phyloP scores from a whole-genome alignment of 1,140 invertebrate genomes.

The Luehdorfia chinensis region DNA sequence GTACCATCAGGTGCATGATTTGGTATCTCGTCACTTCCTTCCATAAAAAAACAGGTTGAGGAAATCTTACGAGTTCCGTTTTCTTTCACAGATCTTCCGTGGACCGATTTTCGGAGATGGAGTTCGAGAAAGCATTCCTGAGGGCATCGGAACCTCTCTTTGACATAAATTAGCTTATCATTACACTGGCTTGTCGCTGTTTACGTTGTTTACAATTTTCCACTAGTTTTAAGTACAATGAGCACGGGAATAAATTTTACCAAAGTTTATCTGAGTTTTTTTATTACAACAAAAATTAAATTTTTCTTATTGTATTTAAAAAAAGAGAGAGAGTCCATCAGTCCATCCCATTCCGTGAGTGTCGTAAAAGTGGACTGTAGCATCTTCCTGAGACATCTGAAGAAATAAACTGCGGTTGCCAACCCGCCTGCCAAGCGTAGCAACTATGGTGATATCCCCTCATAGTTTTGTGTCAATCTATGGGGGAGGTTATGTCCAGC shows the following conservation, averaged over 20 bases:
- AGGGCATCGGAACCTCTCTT: slow-evolving; percentile 84
- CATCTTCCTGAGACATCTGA: no score
- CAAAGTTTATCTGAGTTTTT: slow-evolving; percentile 38
- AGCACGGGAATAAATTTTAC: slow-evolving; percentile 39
- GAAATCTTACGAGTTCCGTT: slow-evolving; percentile 5
- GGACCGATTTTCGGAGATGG: slow-evolving; percentile 85
- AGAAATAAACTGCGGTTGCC: no score
- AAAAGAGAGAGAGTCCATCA: slow-evolving; percentile 34
- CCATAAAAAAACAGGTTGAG: background rate
- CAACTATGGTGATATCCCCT: no score
- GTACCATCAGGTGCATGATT: background rate
- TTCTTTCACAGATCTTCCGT: slow-evolving; percentile 84
- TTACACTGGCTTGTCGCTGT: background rate
- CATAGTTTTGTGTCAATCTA: no score
- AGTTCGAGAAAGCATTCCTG: slow-evolving; percentile 86
- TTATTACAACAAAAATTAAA: slow-evolving; percentile 28
- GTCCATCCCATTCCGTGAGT: no score
- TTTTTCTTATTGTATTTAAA: slow-evolving; percentile 34
- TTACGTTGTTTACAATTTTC: slow-evolving; percentile 17
- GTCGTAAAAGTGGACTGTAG: no score
- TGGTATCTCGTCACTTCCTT: background rate
- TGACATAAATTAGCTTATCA: slow-evolving; percentile 37
- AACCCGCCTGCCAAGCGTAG: no score
- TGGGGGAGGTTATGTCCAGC: no score
- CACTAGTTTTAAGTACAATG: slow-evolving; percentile 25